phyloP scores from a whole-genome alignment of 2,797 vertebrate species.

The Acipenser oxyrinchus region DNA sequence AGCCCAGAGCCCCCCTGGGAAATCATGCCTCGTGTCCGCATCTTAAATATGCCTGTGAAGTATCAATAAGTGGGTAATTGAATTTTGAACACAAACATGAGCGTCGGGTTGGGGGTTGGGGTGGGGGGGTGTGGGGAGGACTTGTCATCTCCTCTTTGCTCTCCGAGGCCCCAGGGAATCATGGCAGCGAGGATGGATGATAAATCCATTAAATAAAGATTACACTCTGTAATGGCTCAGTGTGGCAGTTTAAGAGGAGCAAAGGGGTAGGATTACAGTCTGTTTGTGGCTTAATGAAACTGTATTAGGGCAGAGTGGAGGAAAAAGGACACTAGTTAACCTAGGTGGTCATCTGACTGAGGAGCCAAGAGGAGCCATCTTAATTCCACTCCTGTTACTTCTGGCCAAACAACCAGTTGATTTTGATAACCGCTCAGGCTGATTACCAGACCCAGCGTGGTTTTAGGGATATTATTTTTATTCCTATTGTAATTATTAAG shows the following conservation, averaged over 20 bases:
- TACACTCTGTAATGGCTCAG: constrained; percentile 72
- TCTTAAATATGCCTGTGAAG: constrained; percentile 86
- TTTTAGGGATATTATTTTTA: constrained; percentile 32
- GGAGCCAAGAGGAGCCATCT: constrained; percentile 38
- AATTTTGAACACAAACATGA: constrained; percentile 97
- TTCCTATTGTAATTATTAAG: constrained; percentile 45
- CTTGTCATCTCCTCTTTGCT: constrained; percentile 66
- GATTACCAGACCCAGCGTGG: constrained; percentile 4
- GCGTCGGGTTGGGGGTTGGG: constrained; percentile 55
- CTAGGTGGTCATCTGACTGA: constrained; percentile 51
- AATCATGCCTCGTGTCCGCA: constrained; percentile 90
- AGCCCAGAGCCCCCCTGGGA: constrained; percentile 75
- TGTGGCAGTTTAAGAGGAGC: constrained; percentile 50
- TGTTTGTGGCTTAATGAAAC: constrained; percentile 69
- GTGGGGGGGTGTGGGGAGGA: constrained; percentile 47
- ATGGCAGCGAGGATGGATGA: constrained; percentile 90
- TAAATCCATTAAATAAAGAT: constrained; percentile 99
- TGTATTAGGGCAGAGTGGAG: constrained; percentile 51
- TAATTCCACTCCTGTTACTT: constrained; percentile 1
- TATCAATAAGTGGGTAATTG: constrained; percentile 98
- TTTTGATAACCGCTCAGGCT: neutral
- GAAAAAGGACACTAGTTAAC: constrained; percentile 51
- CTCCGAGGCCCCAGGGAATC: constrained; percentile 68
- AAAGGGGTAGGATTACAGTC: constrained; percentile 60
- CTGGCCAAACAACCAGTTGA: neutral